phyloP scores from a whole-genome alignment of 1,140 invertebrate genomes.

The Drosophila athabasca region DNA sequence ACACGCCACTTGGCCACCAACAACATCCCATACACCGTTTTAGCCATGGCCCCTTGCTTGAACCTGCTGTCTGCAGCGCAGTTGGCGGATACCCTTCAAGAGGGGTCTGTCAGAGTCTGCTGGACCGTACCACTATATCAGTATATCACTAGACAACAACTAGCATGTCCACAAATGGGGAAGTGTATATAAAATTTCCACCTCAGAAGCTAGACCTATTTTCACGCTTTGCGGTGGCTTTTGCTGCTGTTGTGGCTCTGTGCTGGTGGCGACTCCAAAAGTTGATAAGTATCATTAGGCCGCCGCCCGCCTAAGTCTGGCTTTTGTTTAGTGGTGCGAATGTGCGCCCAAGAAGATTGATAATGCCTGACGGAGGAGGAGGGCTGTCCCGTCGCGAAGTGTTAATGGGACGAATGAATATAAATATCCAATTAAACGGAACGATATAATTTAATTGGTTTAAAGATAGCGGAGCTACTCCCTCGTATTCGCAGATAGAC shows the following conservation, averaged over 20 bases:
- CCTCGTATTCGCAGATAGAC: neutral
- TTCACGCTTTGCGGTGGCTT: neutral
- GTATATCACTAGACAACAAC: too few relatives aligned
- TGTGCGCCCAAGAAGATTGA: slow-evolving; percentile 26
- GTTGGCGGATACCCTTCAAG: slow-evolving; percentile 3
- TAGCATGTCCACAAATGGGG: too few relatives aligned
- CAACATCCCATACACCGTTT: slow-evolving; percentile 52
- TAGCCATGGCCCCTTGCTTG: slow-evolving; percentile 53
- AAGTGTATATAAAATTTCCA: too few relatives aligned
- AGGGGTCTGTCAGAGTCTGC: too few relatives aligned
- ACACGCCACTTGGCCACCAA: slow-evolving; percentile 40
- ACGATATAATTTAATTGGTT: slow-evolving; percentile 43
- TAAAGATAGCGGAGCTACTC: neutral
- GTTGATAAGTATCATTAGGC: slow-evolving; percentile 72
- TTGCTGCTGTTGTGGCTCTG: neutral
- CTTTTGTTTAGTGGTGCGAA: slow-evolving; percentile 19
- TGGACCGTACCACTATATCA: too few relatives aligned
- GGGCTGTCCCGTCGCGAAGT: slow-evolving; percentile 8
- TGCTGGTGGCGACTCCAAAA: slow-evolving; percentile 29
- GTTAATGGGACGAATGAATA: slow-evolving; percentile 47
- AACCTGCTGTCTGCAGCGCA: slow-evolving; percentile 49
- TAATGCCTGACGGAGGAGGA: slow-evolving; percentile 36
- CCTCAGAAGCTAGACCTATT: too few relatives aligned
- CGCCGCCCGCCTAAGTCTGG: slow-evolving; percentile 16
- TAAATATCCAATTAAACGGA: slow-evolving; percentile 47